These are phyloP conservation scores for Pluvialis apricaria DNA, from an alignment of 2,113 vertebrate genomes.

Conservation along the genomic window DNA sequence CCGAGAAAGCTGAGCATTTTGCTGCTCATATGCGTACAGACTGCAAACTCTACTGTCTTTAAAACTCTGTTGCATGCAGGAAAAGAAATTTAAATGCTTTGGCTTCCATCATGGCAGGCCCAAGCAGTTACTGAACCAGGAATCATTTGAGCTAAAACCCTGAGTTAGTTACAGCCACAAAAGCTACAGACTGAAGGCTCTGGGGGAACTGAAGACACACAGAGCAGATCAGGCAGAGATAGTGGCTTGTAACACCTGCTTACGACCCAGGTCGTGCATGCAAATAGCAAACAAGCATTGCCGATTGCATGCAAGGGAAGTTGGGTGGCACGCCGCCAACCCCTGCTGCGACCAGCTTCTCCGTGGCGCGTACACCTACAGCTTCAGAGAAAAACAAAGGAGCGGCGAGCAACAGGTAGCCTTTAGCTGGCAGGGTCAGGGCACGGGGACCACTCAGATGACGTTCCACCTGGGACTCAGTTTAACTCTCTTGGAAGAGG, in stretches of 20 bases:
- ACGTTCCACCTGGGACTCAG: accelerated
- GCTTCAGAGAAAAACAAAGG: neutral
- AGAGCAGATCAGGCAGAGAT: neutral
- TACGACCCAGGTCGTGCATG: neutral
- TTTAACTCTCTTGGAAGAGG: neutral
- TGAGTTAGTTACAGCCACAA: neutral
- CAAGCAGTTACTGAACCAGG: neutral
- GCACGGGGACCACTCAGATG: accelerated
- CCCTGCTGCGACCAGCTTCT: neutral
- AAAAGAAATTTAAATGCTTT: neutral
- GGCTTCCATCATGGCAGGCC: neutral
- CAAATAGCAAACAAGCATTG: neutral
- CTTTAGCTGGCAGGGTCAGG: neutral
- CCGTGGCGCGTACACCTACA: neutral
- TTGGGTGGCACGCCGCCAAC: neutral
- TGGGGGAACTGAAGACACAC: neutral
- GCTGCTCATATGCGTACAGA: neutral
- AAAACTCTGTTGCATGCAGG: neutral
- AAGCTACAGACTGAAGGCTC: neutral
- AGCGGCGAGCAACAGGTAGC: no score
- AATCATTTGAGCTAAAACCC: neutral
- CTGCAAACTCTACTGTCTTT: neutral
- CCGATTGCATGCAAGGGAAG: neutral
- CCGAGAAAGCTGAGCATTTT: neutral
- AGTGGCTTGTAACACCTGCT: neutral